phyloP scores from a whole-genome alignment of 1,140 invertebrate species.

The Ruditapes philippinarum region DNA sequence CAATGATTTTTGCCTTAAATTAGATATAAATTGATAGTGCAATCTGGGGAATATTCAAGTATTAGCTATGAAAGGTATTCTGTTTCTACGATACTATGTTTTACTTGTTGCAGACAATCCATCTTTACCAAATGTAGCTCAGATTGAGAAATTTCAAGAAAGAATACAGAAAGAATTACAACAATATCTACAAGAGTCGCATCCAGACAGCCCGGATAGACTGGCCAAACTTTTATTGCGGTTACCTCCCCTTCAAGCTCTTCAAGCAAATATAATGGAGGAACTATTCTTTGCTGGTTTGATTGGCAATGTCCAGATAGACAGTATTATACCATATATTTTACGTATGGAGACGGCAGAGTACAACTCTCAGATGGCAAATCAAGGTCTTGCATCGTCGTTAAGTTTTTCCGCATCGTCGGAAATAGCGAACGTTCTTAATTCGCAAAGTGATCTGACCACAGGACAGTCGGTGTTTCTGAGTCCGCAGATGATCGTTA shows the following conservation, averaged over 20 bases:
- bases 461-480: conserved; percentile 48
- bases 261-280: conserved; percentile 93
- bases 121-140: conserved; percentile 76
- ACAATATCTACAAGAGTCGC: conserved; percentile 87
- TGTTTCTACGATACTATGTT: no score
- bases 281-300: conserved; percentile 97
- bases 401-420: conserved; percentile 31
- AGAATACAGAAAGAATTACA: conserved; percentile 91
- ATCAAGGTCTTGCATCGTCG: conserved; percentile 70
- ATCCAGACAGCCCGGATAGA: conserved; percentile 84
- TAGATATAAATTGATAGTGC: no score
- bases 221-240: conserved; percentile 91
- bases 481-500: conserved; percentile 63
- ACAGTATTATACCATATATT: conserved; percentile 97
- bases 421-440: conserved; percentile 39
- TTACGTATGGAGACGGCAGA: conserved; percentile 91
- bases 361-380: conserved; percentile 84
- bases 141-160: conserved; percentile 91
- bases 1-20: no score
- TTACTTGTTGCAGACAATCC: conserved; percentile 79
- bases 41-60: no score
- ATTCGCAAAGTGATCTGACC: conserved; percentile 30
- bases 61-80: no score
- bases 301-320: conserved; percentile 96
- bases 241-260: conserved; percentile 92